Percentiles rank a stretch among this genome's conserved stretches.
These are phyloP conservation scores for Narcine bancroftii DNA, from an alignment of 2,113 vertebrate species.

Conservation along the genomic window DNA sequence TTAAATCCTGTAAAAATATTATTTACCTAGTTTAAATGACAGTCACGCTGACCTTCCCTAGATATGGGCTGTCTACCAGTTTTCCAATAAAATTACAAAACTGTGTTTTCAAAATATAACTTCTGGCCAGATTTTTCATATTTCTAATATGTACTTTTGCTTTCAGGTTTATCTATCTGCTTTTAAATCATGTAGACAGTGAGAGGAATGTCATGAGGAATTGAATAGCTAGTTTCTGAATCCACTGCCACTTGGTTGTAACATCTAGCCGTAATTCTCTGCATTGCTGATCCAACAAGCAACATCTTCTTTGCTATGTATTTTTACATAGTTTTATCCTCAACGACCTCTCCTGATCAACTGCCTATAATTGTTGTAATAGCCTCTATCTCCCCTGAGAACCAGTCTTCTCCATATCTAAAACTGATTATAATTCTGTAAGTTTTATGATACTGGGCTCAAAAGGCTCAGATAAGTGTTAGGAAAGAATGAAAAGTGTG, in stretches of 20 bases:
- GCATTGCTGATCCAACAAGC: not conserved
- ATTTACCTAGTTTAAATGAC: not conserved
- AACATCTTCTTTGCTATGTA: not conserved
- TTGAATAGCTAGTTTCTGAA: not conserved
- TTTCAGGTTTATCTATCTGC: not conserved
- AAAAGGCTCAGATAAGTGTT: no score
- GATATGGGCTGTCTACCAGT: not conserved
- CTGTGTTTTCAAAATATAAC: not conserved
- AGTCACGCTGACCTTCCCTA: not conserved
- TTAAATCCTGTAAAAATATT: not conserved
- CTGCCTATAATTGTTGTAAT: no score
- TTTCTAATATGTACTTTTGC: not conserved
- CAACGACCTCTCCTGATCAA: no score
- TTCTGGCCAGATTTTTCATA: not conserved
- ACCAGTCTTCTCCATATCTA: no score
- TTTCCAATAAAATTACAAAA: not conserved
- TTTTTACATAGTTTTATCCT: no score
- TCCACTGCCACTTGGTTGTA: not conserved
- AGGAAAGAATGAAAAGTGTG: no score
- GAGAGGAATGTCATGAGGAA: not conserved
- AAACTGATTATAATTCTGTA: no score
- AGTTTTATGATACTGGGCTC: no score
- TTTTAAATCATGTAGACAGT: not conserved
- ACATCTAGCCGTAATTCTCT: not conserved
- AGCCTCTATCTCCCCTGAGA: no score